Percentiles rank a stretch among this genome's conserved stretches.
These are phyloP conservation scores for Rhabdophis nuchalis DNA, from an alignment of 2,797 vertebrate genomes.

Conservation along the genomic window DNA sequence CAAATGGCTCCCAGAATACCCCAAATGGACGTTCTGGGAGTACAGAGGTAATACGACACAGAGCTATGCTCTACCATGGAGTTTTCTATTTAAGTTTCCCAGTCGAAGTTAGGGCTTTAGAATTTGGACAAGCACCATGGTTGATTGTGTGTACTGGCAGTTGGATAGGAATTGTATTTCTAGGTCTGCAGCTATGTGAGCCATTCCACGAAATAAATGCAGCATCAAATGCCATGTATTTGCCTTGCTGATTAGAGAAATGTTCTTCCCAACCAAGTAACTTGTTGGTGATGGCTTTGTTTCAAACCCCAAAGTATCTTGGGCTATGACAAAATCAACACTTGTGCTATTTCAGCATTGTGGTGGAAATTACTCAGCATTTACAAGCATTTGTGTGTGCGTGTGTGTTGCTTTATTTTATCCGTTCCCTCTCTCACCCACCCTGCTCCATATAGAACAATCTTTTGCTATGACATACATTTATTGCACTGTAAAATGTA, in stretches of 20 bases:
- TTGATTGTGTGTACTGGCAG: conserved; percentile 44
- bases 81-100: conserved; percentile 36
- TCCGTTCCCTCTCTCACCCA: conserved; percentile 32
- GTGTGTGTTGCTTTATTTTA: conserved; percentile 44
- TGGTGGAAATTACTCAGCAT: conserved; percentile 58
- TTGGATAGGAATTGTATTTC: conserved; percentile 30
- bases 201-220: conserved; percentile 48
- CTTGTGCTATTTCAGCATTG: conserved; percentile 64
- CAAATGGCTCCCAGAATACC: not conserved
- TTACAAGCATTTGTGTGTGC: conserved; percentile 12
- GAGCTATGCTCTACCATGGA: not conserved
- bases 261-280: conserved; percentile 45
- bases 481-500: conserved; percentile 16
- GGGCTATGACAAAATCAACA: conserved; percentile 52
- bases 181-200: conserved; percentile 54
- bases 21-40: not conserved
- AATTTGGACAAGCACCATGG: not conserved
- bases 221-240: conserved; percentile 51
- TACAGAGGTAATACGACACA: not conserved
- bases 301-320: conserved; percentile 60
- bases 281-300: conserved; percentile 64
- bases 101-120: conserved; percentile 16
- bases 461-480: conserved; percentile 16
- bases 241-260: conserved; percentile 47
- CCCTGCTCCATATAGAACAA: conserved; percentile 21